A percentile compares a stretch with the other conserved stretches of the same genome.
These are phyloP conservation scores for Ditula angustiorana DNA, from an alignment of 2,888 invertebrate species.

Conservation along the genomic window DNA sequence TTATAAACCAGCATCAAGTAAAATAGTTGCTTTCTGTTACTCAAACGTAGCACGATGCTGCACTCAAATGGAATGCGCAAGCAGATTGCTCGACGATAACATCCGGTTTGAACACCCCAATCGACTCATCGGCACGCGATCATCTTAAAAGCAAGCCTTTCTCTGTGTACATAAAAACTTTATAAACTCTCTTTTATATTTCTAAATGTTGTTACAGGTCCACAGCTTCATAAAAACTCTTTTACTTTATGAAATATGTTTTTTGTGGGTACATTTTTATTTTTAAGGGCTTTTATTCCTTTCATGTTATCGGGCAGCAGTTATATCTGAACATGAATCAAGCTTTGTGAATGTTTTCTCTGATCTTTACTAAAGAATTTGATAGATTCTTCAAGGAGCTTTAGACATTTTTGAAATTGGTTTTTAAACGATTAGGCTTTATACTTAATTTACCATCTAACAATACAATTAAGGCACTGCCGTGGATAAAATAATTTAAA, in stretches of 20 bases:
- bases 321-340: conserved; percentile 3
- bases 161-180: background rate
- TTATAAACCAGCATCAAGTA: background rate
- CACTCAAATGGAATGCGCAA: background rate
- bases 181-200: background rate
- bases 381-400: background rate
- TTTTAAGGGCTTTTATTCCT: conserved; percentile 1
- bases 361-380: background rate
- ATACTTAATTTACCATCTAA: background rate
- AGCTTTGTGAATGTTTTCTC: conserved; percentile 4
- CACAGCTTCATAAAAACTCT: background rate
- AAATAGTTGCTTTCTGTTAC: background rate
- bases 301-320: background rate
- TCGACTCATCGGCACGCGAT: background rate
- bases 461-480: too few species aligned
- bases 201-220: background rate
- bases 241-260: conserved; percentile 2
- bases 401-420: background rate
- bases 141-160: background rate
- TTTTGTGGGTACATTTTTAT: background rate
- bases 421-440: background rate
- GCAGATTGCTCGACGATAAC: conserved; percentile 2
- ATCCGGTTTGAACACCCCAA: background rate
- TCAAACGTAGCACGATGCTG: background rate
- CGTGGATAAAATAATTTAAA: too few species aligned